Evolutionary conservation across 2,888 invertebrate species (phyloP).

Genomic region (Andrena chrysosceles): DNA sequence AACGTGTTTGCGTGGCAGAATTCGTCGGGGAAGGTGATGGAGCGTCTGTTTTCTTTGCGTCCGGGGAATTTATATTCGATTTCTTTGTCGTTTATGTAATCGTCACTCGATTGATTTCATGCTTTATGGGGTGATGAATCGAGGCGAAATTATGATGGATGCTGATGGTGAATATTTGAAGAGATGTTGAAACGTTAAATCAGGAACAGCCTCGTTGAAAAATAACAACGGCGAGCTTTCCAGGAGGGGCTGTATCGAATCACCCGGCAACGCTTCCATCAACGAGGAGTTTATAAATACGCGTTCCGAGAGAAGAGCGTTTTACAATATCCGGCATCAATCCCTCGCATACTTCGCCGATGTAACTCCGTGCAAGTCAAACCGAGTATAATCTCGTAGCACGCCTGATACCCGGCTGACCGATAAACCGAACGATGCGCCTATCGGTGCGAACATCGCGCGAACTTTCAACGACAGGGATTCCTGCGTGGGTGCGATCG

Average conservation of each 20-base stretch:
- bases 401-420: constrained; percentile 16
- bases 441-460: constrained; percentile 57
- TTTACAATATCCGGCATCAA: constrained; percentile 21
- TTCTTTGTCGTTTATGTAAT: not conserved
- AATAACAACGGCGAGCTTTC: not conserved
- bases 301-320: constrained; percentile 5
- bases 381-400: constrained; percentile 23
- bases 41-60: not conserved
- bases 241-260: not conserved
- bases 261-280: not conserved
- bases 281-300: constrained; percentile 38
- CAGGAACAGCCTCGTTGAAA: not conserved
- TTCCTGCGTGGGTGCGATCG: constrained; percentile 62
- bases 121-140: not conserved
- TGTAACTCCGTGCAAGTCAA: constrained; percentile 41
- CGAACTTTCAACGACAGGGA: constrained; percentile 57
- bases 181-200: not conserved
- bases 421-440: constrained; percentile 47
- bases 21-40: not conserved
- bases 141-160: not conserved
- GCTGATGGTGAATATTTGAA: not conserved
- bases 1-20: not conserved
- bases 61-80: no score
- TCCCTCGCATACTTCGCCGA: constrained; percentile 4
- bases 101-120: not conserved